Base-by-base conservation (phyloP, 2,888 invertebrate species). In the Cynaeus angustus region DNA sequence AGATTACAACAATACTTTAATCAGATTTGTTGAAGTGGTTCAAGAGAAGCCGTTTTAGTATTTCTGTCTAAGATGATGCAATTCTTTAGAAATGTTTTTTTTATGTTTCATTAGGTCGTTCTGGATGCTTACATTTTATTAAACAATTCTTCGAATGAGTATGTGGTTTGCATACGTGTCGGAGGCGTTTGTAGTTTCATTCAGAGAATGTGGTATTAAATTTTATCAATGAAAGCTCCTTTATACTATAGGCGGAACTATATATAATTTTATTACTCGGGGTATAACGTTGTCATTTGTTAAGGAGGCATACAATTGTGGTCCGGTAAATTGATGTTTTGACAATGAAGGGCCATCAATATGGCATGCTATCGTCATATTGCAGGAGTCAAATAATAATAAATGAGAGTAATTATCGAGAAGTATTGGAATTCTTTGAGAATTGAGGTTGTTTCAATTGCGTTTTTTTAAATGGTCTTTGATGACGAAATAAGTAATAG, bases 11-110 rank as follows among this genome's bases (percentile, higher is more conserved):
- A 46, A 46, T 46, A 46, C 46, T 10, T n/a, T 46, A 46, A 46
- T 46, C 16, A 13, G 16, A 46, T 46, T 46, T 46, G 26, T 41
- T 41, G 5, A 21, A 12, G 46, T 46, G 46, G 46, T 46, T 41
- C 46, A 16, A 8, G 46, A 13, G 46, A 46, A 46, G 46, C 46
- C 46, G 46, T 46, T 16, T 46, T 16, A 46, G 46, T 46, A 13
- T 14, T 46, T 16, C 13, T 13, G 10, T n/a, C 33, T 1, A 43
- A n/a, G 3, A 46, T 46, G 46, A 46, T 46, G 46, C 16, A 46
- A 46, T 46, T 46, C 46, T 21, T 46, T 7, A 10, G 9, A n/a
- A 41, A 41, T 12, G 7, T 43, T 14, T 43, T 3, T 33, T 33
- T 33, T 33, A 4, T 33, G 33, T 33, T 33, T 28, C 28, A n/a